Conservation (phyloP, 2,113 vertebrate genomes). For the Acanthochromis polyacanthus region DNA sequence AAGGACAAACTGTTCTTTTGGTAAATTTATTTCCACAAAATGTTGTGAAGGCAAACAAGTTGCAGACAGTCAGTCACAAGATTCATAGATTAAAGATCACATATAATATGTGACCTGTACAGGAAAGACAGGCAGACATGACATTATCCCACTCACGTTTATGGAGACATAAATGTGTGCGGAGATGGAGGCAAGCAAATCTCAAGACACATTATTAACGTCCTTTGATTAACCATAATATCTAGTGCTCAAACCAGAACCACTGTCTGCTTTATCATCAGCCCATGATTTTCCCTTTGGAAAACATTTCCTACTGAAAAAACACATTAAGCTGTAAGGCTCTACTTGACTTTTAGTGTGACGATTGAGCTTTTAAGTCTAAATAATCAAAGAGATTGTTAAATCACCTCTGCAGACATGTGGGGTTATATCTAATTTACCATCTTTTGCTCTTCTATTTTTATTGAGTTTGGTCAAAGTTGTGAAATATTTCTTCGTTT, state of each 20-base stretch:
- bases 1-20: conserved; percentile 11
- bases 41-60: conserved; percentile 18
- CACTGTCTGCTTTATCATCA: conserved; percentile 62
- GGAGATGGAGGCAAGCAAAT: conserved; percentile 24
- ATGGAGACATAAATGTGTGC: neutral
- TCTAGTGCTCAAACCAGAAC: conserved; percentile 54
- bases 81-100: conserved; percentile 67
- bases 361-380: conserved; percentile 8
- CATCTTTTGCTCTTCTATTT: neutral
- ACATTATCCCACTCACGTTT: conserved; percentile 23
- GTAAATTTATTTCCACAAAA: conserved; percentile 9
- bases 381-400: conserved; percentile 28
- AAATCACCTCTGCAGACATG: neutral
- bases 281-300: conserved; percentile 39
- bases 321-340: conserved; percentile 12
- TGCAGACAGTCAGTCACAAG: conserved; percentile 37
- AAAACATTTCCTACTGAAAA: conserved; percentile 24
- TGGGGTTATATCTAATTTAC: neutral
- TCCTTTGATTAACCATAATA: conserved; percentile 70
- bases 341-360: conserved; percentile 4
- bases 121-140: conserved; percentile 29
- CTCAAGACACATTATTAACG: conserved; percentile 56
- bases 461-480: conserved; percentile 14
- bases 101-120: conserved; percentile 46
- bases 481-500: conserved; percentile 20